These are phyloP conservation scores for Augiades crinisus DNA, from an alignment of 2,888 invertebrate genomes.

Conservation along the genomic window DNA sequence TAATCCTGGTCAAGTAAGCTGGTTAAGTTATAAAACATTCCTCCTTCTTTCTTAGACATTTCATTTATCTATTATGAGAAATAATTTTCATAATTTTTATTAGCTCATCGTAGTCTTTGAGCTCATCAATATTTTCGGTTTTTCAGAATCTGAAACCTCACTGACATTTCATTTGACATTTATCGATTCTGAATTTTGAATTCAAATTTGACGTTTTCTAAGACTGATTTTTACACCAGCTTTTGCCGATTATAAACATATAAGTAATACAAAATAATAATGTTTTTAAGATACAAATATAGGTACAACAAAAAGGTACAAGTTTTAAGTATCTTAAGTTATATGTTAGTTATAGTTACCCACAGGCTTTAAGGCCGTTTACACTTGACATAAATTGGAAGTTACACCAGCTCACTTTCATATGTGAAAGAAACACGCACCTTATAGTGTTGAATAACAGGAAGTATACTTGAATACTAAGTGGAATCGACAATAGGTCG, in stretches of 20 bases:
- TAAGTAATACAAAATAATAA: no score
- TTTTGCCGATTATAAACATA: no score
- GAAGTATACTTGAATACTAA: slow-evolving; percentile 35
- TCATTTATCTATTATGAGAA: slow-evolving; percentile 35
- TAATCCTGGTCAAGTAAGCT: slow-evolving; percentile 67
- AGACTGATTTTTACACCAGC: no score
- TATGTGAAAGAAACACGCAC: slow-evolving; percentile 22
- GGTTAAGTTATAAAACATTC: slow-evolving; percentile 54
- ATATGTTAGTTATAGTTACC: no score
- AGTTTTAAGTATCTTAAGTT: no score
- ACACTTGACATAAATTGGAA: no score
- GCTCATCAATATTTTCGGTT: slow-evolving; percentile 63
- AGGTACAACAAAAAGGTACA: no score
- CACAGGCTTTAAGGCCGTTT: no score
- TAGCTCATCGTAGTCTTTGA: no score
- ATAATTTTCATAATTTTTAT: slow-evolving; percentile 52
- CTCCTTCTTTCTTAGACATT: slow-evolving; percentile 60
- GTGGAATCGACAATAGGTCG: slow-evolving; percentile 22
- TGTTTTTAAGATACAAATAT: no score
- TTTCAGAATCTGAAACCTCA: slow-evolving; percentile 29
- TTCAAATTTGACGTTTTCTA: no score
- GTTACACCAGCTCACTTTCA: no score
- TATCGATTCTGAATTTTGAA: neutral
- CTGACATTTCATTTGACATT: slow-evolving; percentile 21
- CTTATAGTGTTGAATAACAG: slow-evolving; percentile 22